Evolutionary conservation across 1,140 invertebrate genomes (phyloP), one percentile per base, ranked within the genome.

Genomic region (Phymorhynchus buccinoides): DNA sequence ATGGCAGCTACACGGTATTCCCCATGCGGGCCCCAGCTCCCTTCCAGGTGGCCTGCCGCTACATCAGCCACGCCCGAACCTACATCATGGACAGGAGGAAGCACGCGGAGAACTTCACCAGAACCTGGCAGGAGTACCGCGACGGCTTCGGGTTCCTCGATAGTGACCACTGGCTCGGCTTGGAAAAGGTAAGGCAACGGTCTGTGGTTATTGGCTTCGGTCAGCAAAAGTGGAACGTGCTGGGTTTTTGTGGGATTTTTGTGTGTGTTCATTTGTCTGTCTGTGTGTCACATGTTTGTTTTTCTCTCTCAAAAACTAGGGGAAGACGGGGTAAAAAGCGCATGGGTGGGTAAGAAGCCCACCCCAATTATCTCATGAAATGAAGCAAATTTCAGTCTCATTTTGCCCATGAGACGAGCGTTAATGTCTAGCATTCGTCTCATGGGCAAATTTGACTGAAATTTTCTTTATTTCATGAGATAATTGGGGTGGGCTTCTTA

Each of bases 121-220:
- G 71, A n/a, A 35, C 73, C 35, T 86, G 81, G 81, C 1, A 16
- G 0, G 75, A 79, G n/a, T 86, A 86, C 77, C 68, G 73, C 35
- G 39, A 86, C 48, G 85, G 85, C 4, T 86, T 86, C 52, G 85
- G 85, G 7, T 22, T 35, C 16, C 30, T 83, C 30, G 35, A 30
- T 35, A 22, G 22, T 7, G 81, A 86, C 77, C 48, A 80, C 73
- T 86, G 71, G 73, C 44, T 86, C 14, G 85, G 85, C 41, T 56
- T 86, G 44, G 42, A 83, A 48, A 86, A 86, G n/a, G 42, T 86
- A 18, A 71, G 62, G 48, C 32, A 7, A 75, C 6, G 7, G n/a
- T 12, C 22, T 52, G 48, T 12, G 22, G 9, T 52, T 52, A 22
- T 12, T 52, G 9, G 48, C 9, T 52, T 52, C 22, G 22, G 9